Conservation (phyloP, 2,888 invertebrate genomes). For the Synanthedon vespiformis region DNA sequence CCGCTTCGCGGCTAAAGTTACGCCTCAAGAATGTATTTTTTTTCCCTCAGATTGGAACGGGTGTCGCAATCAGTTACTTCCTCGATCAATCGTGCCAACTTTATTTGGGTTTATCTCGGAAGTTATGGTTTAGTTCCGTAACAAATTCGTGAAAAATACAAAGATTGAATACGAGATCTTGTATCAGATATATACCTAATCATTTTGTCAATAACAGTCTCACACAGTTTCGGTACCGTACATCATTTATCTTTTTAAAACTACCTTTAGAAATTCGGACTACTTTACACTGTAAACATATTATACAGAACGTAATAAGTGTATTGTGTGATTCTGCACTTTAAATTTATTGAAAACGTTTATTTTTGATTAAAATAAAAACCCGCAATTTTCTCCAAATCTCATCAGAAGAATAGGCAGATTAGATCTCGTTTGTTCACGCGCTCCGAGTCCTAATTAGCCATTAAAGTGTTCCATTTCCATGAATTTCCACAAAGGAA, state of each 20-base stretch:
- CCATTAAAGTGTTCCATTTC: conserved; percentile 20
- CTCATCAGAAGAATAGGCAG: conserved; percentile 17
- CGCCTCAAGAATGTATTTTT: conserved; percentile 4
- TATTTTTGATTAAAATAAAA: conserved; percentile 8
- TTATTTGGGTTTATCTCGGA: conserved; percentile 16
- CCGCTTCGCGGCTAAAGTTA: conserved; percentile 12
- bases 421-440: conserved; percentile 41
- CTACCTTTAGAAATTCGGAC: too few relatives aligned
- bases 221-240: too few relatives aligned
- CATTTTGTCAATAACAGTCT: too few relatives aligned
- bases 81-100: conserved; percentile 4
- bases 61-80: conserved; percentile 6
- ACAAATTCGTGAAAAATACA: conserved; percentile 6
- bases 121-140: conserved; percentile 23
- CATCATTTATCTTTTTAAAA: too few relatives aligned
- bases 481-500: conserved; percentile 4
- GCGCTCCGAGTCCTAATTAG: conserved; percentile 40
- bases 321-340: too few relatives aligned
- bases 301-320: too few relatives aligned
- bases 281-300: too few relatives aligned
- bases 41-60: conserved; percentile 4
- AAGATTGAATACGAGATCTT: too few relatives aligned
- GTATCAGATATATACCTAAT: too few relatives aligned
- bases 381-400: conserved; percentile 5
- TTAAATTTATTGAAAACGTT: conserved; percentile 1